A percentile compares a stretch with the other conserved stretches of the same genome.
These are phyloP conservation scores for Hypomesus transpacificus DNA, from an alignment of 2,113 vertebrate genomes.

Conservation along the genomic window DNA sequence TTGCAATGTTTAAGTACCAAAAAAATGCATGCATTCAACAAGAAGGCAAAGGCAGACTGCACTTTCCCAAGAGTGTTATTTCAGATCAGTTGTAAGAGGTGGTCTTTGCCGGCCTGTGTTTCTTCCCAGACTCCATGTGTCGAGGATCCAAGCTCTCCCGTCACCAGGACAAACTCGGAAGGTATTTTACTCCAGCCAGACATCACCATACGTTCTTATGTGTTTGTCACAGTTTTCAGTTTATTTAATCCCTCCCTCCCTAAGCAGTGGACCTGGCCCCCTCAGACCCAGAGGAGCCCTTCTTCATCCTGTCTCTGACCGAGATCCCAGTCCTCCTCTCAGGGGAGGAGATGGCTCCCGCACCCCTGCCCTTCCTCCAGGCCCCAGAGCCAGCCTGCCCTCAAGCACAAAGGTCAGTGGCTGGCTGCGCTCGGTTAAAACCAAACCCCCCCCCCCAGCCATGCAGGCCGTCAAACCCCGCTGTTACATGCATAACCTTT, in stretches of 20 bases:
- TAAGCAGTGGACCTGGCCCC: constrained; percentile 31
- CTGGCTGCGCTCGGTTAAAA: not conserved
- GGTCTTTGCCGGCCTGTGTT: too few species aligned
- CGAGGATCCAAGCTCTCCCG: too few species aligned
- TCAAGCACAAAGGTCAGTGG: constrained; percentile 45
- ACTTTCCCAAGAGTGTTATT: too few species aligned
- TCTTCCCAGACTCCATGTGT: too few species aligned
- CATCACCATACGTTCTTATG: too few species aligned
- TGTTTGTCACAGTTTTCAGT: not conserved
- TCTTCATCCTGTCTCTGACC: constrained; percentile 70
- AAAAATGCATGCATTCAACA: too few species aligned
- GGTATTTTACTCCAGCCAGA: too few species aligned
- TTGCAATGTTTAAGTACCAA: too few species aligned
- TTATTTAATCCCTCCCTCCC: not conserved
- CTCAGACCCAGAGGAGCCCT: constrained; percentile 57
- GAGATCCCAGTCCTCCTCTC: constrained; percentile 55
- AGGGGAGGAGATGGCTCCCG: constrained; percentile 6
- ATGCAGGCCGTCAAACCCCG: not conserved
- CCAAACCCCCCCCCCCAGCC: not conserved
- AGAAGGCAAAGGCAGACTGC: too few species aligned
- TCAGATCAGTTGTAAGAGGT: too few species aligned
- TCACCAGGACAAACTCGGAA: too few species aligned
- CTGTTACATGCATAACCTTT: not conserved
- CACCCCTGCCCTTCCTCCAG: constrained; percentile 15
- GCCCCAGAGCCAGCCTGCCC: constrained; percentile 11